A percentile compares a stretch with the other conserved stretches of the same genome.
Evolutionary conservation across 2,797 vertebrate genomes (phyloP).

Genomic region (Gymnodraco acuticeps): DNA sequence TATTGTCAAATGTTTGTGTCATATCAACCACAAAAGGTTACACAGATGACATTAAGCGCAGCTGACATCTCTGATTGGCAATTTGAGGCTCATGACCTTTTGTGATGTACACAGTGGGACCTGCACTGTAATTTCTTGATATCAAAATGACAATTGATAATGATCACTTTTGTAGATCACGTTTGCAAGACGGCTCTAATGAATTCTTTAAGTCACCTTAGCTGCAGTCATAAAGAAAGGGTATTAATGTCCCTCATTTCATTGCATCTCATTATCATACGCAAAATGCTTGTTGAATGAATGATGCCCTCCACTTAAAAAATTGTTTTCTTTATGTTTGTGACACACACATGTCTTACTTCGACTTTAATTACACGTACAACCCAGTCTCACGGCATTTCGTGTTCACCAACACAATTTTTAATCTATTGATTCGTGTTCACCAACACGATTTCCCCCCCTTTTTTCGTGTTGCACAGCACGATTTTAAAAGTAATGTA

Average conservation of each 20-base stretch:
- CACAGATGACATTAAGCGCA: constrained; percentile 84
- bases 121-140: constrained; percentile 39
- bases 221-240: neutral
- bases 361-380: too few species aligned
- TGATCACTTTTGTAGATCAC: constrained; percentile 35
- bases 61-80: constrained; percentile 82
- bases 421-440: too few species aligned
- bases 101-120: constrained; percentile 52
- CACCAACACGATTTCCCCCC: too few species aligned
- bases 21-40: constrained; percentile 84
- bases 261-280: constrained; percentile 12
- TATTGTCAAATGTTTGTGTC: constrained; percentile 70
- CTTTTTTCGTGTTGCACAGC: too few species aligned
- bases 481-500: too few species aligned
- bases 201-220: neutral
- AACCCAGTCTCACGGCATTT: too few species aligned
- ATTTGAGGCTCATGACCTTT: constrained; percentile 82
- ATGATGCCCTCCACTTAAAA: too few species aligned
- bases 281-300: constrained; percentile 2
- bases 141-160: constrained; percentile 23
- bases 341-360: too few species aligned
- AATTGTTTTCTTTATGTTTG: too few species aligned
- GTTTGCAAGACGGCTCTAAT: neutral
- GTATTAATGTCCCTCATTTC: neutral
- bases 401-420: too few species aligned